These are phyloP conservation scores for Pyralis farinalis DNA, from an alignment of 2,888 invertebrate species.

Conservation along the genomic window DNA sequence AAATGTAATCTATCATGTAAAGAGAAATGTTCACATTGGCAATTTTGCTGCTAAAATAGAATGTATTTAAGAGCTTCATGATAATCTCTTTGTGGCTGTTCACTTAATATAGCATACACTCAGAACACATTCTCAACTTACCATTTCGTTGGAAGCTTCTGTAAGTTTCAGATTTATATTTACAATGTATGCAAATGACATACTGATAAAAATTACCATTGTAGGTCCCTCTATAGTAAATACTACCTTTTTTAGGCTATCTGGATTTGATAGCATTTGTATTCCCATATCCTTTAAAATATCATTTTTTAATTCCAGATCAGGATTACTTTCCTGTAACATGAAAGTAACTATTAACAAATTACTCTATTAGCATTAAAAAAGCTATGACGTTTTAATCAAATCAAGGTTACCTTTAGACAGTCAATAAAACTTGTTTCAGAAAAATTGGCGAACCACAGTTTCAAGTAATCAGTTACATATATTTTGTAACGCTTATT, in stretches of 20 bases:
- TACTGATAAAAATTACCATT: slow-evolving; percentile 32
- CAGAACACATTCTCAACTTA: slow-evolving; percentile 27
- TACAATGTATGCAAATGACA: slow-evolving; percentile 40
- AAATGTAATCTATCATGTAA: too few relatives aligned
- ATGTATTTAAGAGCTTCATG: too few relatives aligned
- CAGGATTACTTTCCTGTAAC: slow-evolving; percentile 50
- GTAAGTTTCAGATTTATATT: slow-evolving; percentile 35
- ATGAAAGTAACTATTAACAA: too few relatives aligned
- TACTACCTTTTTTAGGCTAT: slow-evolving; percentile 32
- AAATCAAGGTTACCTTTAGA: slow-evolving; percentile 42
- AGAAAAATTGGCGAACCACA: slow-evolving; percentile 37
- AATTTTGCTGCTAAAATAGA: too few relatives aligned
- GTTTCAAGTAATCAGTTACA: slow-evolving; percentile 39
- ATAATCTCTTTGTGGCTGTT: too few relatives aligned
- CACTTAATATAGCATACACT: too few relatives aligned
- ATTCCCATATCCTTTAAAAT: slow-evolving; percentile 42
- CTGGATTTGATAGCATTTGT: slow-evolving; percentile 39
- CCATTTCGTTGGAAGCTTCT: slow-evolving; percentile 46
- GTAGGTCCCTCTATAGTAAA: slow-evolving; percentile 23
- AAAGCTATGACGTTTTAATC: too few relatives aligned
- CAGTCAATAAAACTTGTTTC: slow-evolving; percentile 33
- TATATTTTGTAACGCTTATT: slow-evolving; percentile 28
- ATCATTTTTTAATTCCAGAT: slow-evolving; percentile 38
- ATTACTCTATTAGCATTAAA: too few relatives aligned
- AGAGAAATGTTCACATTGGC: too few relatives aligned